These are phyloP conservation scores for Leucoma salicis DNA, from an alignment of 2,888 invertebrate species.

Conservation along the genomic window DNA sequence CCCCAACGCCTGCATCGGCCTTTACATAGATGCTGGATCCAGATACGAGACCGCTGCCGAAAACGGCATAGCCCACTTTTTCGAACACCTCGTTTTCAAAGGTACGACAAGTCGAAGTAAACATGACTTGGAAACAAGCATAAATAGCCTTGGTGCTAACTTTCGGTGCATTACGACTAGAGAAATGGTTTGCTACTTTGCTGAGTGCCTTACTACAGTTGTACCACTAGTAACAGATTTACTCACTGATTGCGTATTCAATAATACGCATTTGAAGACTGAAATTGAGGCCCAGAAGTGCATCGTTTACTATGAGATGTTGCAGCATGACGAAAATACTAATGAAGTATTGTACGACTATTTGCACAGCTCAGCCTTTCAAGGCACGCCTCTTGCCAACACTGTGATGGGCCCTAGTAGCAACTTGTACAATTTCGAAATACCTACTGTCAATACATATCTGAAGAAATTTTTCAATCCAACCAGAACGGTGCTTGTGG, in stretches of 20 bases:
- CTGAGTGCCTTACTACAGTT: conserved; percentile 94
- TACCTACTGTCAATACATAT: conserved; percentile 88
- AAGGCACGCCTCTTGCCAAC: conserved; percentile 64
- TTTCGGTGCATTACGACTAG: conserved; percentile 97
- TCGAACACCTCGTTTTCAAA: conserved; percentile 67
- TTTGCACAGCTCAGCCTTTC: conserved; percentile 67
- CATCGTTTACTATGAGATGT: conserved; percentile 58
- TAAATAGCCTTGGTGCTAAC: conserved; percentile 97
- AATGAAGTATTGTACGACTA: conserved; percentile 60
- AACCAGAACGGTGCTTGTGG: conserved; percentile 94
- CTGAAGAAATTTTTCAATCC: conserved; percentile 93
- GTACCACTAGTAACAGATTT: conserved; percentile 94
- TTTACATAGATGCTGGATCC: conserved; percentile 61
- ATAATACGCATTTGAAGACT: conserved; percentile 77
- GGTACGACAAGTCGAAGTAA: conserved; percentile 90
- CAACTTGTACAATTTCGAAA: conserved; percentile 84
- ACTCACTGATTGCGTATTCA: conserved; percentile 95
- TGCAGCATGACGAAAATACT: conserved; percentile 51
- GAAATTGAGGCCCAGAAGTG: conserved; percentile 61
- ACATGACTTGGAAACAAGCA: conserved; percentile 92
- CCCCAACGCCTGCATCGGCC: conserved; percentile 64
- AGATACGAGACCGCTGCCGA: conserved; percentile 53
- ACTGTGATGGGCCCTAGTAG: conserved; percentile 84
- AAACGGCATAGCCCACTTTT: conserved; percentile 65
- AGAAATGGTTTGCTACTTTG: conserved; percentile 98